These are phyloP conservation scores for Oscheius myriophilus DNA, from an alignment of 2,888 invertebrate genomes.

Conservation along the genomic window DNA sequence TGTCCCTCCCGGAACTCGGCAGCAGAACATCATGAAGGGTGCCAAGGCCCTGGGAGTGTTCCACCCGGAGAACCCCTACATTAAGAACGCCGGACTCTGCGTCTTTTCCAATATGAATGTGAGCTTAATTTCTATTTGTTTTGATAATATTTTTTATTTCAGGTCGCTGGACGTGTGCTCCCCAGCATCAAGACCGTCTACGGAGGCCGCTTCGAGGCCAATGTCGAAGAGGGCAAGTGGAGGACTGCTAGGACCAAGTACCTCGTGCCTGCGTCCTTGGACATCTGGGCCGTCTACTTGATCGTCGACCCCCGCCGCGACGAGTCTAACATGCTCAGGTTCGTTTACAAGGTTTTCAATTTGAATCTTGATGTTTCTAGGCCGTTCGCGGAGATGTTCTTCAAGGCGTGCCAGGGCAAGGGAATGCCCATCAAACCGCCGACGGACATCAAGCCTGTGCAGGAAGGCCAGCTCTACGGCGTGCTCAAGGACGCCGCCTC, in stretches of 20 bases:
- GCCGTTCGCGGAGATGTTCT: constrained; percentile 1
- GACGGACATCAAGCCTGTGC: constrained; percentile 1
- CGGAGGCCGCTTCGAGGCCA: constrained; percentile 3
- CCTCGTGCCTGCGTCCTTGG: background rate
- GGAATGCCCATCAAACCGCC: constrained; percentile 1
- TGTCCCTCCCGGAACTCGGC: constrained; percentile 39
- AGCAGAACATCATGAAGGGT: constrained; percentile 31
- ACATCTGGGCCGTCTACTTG: constrained; percentile 1
- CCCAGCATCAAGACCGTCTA: constrained; percentile 34
- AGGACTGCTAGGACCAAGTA: constrained; percentile 15
- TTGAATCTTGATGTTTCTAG: background rate
- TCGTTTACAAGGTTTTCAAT: background rate
- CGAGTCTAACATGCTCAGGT: background rate
- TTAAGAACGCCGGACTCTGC: constrained; percentile 29
- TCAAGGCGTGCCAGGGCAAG: constrained; percentile 6
- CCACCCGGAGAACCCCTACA: constrained; percentile 30
- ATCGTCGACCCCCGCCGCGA: background rate
- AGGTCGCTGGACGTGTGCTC: constrained; percentile 37
- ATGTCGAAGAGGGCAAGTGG: constrained; percentile 18
- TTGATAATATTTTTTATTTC: constrained; percentile 8
- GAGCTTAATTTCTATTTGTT: too few relatives aligned
- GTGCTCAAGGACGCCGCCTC: constrained; percentile 26
- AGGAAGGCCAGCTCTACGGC: constrained; percentile 3
- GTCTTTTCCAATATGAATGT: constrained; percentile 24
- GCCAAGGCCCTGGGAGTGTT: constrained; percentile 35